Evolutionary conservation across 2,113 vertebrate genomes (phyloP).

Genomic region (Rhinolophus ferrumequinum): DNA sequence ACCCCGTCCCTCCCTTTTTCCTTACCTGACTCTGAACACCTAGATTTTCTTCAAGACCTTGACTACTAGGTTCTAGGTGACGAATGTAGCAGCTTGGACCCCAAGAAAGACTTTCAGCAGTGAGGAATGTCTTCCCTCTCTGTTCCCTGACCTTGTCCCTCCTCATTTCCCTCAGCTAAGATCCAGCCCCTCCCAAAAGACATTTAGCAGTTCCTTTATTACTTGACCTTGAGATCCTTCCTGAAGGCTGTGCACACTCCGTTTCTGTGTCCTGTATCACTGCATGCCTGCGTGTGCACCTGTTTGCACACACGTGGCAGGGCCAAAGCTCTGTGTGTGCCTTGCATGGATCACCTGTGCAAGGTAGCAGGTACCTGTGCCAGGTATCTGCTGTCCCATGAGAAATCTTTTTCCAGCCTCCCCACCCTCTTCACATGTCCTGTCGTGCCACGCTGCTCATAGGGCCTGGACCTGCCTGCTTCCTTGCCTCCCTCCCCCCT

Average conservation of each 20-base stretch:
- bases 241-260: background rate
- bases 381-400: background rate
- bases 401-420: conserved; percentile 18
- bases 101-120: background rate
- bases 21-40: conserved; percentile 41
- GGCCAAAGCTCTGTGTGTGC: fast-evolving
- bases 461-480: background rate
- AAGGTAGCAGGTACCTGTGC: background rate
- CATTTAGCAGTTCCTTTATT: background rate
- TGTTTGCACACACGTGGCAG: background rate
- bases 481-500: background rate
- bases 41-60: conserved; percentile 14
- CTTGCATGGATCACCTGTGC: background rate
- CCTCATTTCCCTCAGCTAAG: background rate
- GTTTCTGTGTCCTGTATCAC: background rate
- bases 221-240: conserved; percentile 51
- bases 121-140: background rate
- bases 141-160: background rate
- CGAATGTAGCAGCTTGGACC: background rate
- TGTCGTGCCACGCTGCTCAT: background rate
- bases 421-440: conserved; percentile 48
- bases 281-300: background rate
- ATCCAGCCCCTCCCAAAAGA: background rate
- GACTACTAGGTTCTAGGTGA: background rate
- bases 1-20: conserved; percentile 58